These are phyloP conservation scores for Creontiades dilutus DNA, from an alignment of 2,888 invertebrate genomes.

Conservation along the genomic window DNA sequence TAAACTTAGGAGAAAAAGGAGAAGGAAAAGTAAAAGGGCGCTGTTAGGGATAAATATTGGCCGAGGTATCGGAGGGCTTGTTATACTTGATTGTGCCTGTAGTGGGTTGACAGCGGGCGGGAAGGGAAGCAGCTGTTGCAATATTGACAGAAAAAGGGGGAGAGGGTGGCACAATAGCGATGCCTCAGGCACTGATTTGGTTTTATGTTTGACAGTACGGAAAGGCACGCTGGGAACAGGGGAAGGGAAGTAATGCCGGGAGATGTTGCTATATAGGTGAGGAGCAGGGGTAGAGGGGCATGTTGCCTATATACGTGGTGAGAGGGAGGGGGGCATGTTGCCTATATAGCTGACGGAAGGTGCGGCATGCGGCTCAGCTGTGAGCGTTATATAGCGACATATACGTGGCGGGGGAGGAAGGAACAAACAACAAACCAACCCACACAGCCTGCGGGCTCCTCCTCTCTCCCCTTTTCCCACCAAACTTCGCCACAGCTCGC, in stretches of 20 bases:
- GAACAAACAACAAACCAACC: slow-evolving; percentile 48
- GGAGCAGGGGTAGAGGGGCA: background rate
- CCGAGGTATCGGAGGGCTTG: slow-evolving; percentile 20
- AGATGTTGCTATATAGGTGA: slow-evolving; percentile 1
- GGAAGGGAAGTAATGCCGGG: background rate
- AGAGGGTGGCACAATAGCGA: slow-evolving; percentile 32
- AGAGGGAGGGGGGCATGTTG: background rate
- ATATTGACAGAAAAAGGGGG: slow-evolving; percentile 43
- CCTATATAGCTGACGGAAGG: background rate
- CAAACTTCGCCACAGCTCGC: slow-evolving; percentile 19
- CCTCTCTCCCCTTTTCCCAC: background rate
- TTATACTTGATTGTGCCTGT: slow-evolving; percentile 47
- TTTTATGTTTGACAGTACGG: slow-evolving; percentile 45
- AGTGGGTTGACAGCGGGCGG: slow-evolving; percentile 26
- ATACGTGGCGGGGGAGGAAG: background rate
- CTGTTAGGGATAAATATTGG: slow-evolving; percentile 44
- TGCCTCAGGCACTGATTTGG: slow-evolving; percentile 50
- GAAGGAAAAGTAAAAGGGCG: background rate
- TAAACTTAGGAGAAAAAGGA: slow-evolving; percentile 20
- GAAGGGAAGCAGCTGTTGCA: slow-evolving; percentile 40
- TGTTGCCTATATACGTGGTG: background rate
- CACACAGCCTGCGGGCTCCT: background rate
- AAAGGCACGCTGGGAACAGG: background rate
- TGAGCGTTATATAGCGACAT: background rate
- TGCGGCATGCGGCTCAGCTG: background rate